A percentile compares a stretch with the other conserved stretches of the same genome.
phyloP scores from a whole-genome alignment of 2,888 invertebrate genomes.

The Torymus auratus region DNA sequence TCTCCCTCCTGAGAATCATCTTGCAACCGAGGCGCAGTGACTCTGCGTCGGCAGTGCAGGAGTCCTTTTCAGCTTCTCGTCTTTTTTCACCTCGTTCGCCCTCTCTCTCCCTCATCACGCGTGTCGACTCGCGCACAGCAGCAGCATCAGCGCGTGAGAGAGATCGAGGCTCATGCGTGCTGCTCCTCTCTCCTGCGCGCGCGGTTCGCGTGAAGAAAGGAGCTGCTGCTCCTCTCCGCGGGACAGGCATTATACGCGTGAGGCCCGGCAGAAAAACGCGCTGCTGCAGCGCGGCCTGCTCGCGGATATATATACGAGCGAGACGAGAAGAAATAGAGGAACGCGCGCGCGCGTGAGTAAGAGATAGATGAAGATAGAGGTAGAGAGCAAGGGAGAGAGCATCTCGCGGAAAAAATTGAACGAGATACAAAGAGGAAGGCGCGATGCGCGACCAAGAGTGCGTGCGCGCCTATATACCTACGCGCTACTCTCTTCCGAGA shows the following conservation, averaged over 20 bases:
- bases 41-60: conserved; percentile 18
- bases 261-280: conserved; percentile 14
- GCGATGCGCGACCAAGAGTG: too few relatives aligned
- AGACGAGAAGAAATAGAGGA: conserved; percentile 18
- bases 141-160: conserved; percentile 22
- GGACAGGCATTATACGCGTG: background rate
- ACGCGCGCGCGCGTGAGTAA: background rate
- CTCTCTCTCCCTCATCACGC: conserved; percentile 28
- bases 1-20: too few relatives aligned
- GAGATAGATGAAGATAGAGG: conserved; percentile 36
- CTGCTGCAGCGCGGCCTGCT: background rate
- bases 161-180: conserved; percentile 42
- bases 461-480: too few relatives aligned
- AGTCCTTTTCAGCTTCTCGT: conserved; percentile 52
- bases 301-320: background rate
- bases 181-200: conserved; percentile 7
- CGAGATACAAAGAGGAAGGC: background rate
- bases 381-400: background rate
- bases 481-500: too few relatives aligned
- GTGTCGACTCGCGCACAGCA: conserved; percentile 5
- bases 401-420: conserved; percentile 10
- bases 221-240: background rate
- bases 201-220: conserved; percentile 12
- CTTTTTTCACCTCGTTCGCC: conserved; percentile 31
- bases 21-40: conserved; percentile 10